Conservation (phyloP, 2,888 invertebrate genomes). For the Ariolimax columbianus region DNA sequence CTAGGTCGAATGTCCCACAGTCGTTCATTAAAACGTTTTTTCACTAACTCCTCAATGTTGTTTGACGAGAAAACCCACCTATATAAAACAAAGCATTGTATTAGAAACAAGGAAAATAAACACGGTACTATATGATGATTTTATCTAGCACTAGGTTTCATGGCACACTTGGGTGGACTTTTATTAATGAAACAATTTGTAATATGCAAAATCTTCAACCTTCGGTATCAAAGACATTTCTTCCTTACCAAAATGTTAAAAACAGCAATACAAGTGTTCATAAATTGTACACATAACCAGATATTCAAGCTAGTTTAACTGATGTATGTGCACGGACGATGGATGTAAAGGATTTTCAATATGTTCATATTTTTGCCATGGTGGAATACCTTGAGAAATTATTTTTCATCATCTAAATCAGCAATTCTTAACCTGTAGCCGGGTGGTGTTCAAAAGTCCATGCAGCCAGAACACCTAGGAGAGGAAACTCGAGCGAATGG, state of each 20-base stretch:
- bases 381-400: no score
- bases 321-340: no score
- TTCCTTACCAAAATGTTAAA: not conserved
- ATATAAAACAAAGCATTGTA: slow-evolving; percentile 47
- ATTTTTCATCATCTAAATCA: no score
- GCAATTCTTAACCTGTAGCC: no score
- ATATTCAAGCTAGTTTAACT: no score
- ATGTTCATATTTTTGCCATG: no score
- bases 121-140: not conserved
- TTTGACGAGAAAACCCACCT: slow-evolving; percentile 79
- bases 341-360: no score
- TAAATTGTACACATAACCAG: no score
- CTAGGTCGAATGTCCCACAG: slow-evolving; percentile 80
- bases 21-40: slow-evolving; percentile 80
- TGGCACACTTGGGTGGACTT: not conserved
- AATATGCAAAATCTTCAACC: not conserved
- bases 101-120: not conserved
- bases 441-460: no score
- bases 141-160: not conserved
- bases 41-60: slow-evolving; percentile 80
- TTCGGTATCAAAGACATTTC: not conserved
- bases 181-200: not conserved
- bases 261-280: no score
- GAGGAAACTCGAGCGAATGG: no score
- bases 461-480: no score